Conservation (phyloP, 2,113 vertebrate species). For the Oenanthe melanoleuca region DNA sequence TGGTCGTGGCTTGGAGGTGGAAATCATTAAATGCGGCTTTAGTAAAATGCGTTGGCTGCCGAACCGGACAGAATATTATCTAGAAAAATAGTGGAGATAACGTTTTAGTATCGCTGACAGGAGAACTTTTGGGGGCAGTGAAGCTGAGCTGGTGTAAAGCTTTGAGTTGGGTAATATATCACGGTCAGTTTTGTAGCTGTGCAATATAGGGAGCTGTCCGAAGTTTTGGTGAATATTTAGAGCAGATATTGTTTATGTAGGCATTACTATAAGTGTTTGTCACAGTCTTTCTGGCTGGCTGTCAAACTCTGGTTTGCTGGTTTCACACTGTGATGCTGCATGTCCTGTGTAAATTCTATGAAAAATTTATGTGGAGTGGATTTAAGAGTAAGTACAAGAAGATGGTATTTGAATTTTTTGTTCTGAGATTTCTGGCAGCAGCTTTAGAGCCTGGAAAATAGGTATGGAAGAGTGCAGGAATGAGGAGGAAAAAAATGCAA, state of each 20-base stretch:
- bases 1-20: neutral
- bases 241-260: neutral
- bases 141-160: neutral
- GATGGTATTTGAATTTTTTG: neutral
- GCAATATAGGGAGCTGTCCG: neutral
- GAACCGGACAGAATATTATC: too few species aligned
- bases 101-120: neutral
- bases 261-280: neutral
- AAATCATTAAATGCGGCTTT: neutral
- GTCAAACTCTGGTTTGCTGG: neutral
- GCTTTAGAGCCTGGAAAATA: neutral
- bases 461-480: neutral
- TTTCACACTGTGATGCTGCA: neutral
- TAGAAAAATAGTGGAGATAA: neutral
- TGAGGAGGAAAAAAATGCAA: neutral
- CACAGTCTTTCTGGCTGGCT: neutral
- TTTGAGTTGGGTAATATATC: neutral
- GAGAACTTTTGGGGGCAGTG: neutral
- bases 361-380: neutral
- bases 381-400: neutral
- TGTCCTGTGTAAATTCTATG: neutral
- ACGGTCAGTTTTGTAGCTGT: neutral
- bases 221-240: neutral
- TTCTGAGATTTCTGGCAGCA: neutral
- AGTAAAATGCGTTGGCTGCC: neutral